These are phyloP conservation scores for Orthonyx spaldingii DNA, from an alignment of 2,113 vertebrate species.

Conservation along the genomic window DNA sequence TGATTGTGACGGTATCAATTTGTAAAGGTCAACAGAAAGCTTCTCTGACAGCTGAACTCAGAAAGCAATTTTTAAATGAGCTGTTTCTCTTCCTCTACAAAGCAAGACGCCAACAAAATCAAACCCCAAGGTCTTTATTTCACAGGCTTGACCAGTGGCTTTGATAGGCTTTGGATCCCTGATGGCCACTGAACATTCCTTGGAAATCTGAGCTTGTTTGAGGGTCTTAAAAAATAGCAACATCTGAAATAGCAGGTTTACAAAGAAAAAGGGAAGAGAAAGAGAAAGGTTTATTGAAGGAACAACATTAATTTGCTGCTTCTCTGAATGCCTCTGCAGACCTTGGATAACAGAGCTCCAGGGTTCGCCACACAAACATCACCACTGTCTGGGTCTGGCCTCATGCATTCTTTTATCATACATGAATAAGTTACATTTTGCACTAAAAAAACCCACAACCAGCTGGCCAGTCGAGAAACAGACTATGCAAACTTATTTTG, in stretches of 20 bases:
- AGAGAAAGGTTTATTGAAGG: not conserved
- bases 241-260: not conserved
- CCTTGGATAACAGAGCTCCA: not conserved
- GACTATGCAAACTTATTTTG: not conserved
- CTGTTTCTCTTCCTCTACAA: not conserved
- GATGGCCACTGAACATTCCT: not conserved
- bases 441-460: not conserved
- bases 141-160: not conserved
- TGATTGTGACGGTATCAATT: conserved; percentile 33
- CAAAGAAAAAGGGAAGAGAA: not conserved
- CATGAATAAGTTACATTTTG: not conserved
- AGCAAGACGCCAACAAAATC: conserved; percentile 6
- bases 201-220: not conserved
- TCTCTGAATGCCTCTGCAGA: not conserved
- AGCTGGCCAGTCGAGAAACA: not conserved
- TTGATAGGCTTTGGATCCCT: not conserved
- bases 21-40: conserved; percentile 40
- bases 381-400: not conserved
- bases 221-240: not conserved
- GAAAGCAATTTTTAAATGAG: conserved; percentile 25
- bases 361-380: not conserved
- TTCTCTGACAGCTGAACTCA: conserved; percentile 6
- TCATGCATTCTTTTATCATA: not conserved
- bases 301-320: not conserved
- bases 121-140: not conserved